Conservation (phyloP, 1,140 invertebrate species). For the Drosophila aff. region DNA sequence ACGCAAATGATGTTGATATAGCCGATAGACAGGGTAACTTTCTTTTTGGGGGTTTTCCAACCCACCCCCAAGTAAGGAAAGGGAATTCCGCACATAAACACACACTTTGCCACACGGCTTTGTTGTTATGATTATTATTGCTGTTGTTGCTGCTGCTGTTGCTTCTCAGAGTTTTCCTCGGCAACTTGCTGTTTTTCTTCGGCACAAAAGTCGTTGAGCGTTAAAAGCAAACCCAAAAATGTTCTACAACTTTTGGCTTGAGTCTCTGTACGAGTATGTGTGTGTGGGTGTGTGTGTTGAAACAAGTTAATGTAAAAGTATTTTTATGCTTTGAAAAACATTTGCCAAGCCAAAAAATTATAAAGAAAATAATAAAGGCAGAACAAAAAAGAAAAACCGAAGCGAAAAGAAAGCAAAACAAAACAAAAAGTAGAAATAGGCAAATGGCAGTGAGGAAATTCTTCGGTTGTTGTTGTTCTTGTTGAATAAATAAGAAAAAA, state of each 20-base stretch:
- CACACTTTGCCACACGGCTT: slow-evolving; percentile 65
- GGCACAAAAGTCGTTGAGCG: slow-evolving; percentile 74
- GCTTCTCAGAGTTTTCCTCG: slow-evolving; percentile 12
- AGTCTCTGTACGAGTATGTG: slow-evolving; percentile 4
- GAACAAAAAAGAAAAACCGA: slow-evolving; percentile 24
- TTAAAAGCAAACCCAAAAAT: slow-evolving; percentile 74
- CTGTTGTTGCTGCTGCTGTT: slow-evolving; percentile 41
- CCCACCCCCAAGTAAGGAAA: slow-evolving; percentile 12
- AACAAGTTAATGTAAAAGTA: slow-evolving; percentile 84
- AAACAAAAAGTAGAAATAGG: slow-evolving; percentile 42
- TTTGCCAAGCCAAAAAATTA: slow-evolving; percentile 76
- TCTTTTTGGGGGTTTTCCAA: slow-evolving; percentile 4
- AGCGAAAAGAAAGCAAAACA: slow-evolving; percentile 23
- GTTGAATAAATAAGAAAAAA: slow-evolving; percentile 77
- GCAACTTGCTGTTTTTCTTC: slow-evolving; percentile 72
- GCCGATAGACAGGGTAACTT: slow-evolving; percentile 52
- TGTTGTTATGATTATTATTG: slow-evolving; percentile 47
- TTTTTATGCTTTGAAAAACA: slow-evolving; percentile 83
- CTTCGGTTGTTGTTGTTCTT: slow-evolving; percentile 55
- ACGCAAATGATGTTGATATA: slow-evolving; percentile 83
- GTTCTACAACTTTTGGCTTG: slow-evolving; percentile 72
- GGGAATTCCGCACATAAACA: slow-evolving; percentile 37
- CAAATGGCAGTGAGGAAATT: slow-evolving; percentile 36
- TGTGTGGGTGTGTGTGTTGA: slow-evolving; percentile 61
- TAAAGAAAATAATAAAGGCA: slow-evolving; percentile 78